phyloP scores from a whole-genome alignment of 2,888 invertebrate species.

The Temnothorax ravouxi region DNA sequence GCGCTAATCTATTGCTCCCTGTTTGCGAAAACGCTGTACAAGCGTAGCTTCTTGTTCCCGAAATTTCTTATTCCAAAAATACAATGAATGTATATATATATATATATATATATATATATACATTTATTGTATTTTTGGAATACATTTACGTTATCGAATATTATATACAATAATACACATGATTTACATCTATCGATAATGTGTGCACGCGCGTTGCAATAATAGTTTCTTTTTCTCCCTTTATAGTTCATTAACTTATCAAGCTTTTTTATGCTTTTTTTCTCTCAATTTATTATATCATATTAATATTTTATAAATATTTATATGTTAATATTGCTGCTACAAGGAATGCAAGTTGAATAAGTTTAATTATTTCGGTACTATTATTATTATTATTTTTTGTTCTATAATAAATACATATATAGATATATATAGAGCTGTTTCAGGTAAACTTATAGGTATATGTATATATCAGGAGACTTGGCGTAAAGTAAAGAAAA shows the following conservation, averaged over 20 bases:
- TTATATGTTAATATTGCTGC: background rate
- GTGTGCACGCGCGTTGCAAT: background rate
- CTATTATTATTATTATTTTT: conserved; percentile 19
- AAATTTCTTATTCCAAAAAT: conserved; percentile 4
- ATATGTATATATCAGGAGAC: background rate
- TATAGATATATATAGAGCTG: background rate
- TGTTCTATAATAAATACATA: background rate
- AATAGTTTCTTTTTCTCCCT: background rate
- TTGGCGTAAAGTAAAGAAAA: background rate
- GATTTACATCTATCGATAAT: background rate
- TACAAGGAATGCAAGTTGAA: background rate
- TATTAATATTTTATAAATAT: background rate
- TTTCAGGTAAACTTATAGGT: background rate
- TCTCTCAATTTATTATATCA: background rate
- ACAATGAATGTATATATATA: too few relatives aligned
- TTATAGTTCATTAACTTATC: conserved; percentile 5
- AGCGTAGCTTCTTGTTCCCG: background rate
- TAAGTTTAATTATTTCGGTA: background rate
- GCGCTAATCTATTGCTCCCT: conserved; percentile 21
- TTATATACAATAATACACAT: background rate
- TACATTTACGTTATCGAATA: background rate
- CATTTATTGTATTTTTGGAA: too few relatives aligned
- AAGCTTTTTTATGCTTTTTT: background rate
- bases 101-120: too few relatives aligned
- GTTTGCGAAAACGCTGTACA: background rate